phyloP scores from a whole-genome alignment of 1,140 invertebrate species.

The Magallana angulata region DNA sequence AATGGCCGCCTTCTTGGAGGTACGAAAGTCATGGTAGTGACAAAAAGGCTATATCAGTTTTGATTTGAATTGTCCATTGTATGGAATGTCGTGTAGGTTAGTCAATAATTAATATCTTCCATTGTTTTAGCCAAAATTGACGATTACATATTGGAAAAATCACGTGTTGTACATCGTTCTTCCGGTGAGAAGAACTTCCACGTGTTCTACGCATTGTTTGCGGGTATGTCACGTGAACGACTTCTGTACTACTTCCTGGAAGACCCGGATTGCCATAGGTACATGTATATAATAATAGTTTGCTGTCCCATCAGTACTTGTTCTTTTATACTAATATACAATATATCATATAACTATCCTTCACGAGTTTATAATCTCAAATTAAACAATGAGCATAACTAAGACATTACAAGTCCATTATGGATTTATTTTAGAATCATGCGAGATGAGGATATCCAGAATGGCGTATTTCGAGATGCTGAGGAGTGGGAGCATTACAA shows the following conservation, averaged over 20 bases:
- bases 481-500: conserved; percentile 66
- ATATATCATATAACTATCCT: no score
- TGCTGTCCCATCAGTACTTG: no score
- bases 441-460: conserved; percentile 59
- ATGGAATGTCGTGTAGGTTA: neutral
- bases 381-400: neutral
- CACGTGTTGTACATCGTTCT: conserved; percentile 92
- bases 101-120: neutral
- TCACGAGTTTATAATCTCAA: neutral
- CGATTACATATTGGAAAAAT: conserved; percentile 90
- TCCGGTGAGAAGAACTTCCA: conserved; percentile 95
- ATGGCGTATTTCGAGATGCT: conserved; percentile 60
- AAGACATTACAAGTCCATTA: no score
- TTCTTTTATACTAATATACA: no score
- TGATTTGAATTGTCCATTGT: neutral
- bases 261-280: conserved; percentile 69
- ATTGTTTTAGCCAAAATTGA: conserved; percentile 64
- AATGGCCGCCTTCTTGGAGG: conserved; percentile 85
- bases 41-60: neutral
- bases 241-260: conserved; percentile 70
- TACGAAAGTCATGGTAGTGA: conserved; percentile 62
- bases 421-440: conserved; percentile 57
- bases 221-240: conserved; percentile 68
- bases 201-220: conserved; percentile 94
- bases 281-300: neutral